These are phyloP conservation scores for Eurystomus glaucurus DNA, from an alignment of 2,797 vertebrate genomes.

Conservation along the genomic window DNA sequence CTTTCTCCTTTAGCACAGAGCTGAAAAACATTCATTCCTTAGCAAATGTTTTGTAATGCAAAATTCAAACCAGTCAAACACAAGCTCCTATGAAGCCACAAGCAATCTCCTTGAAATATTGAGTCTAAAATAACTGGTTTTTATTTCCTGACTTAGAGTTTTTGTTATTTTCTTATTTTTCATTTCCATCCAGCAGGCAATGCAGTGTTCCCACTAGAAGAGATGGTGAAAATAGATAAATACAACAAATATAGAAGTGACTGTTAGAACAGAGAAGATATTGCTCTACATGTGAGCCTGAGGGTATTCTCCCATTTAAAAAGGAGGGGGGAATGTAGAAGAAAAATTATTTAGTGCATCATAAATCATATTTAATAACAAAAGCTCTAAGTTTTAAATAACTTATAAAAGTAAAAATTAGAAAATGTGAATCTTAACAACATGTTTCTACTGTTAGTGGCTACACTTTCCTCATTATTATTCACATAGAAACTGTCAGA, in stretches of 20 bases:
- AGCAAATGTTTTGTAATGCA: background rate
- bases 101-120: slow-evolving; percentile 51
- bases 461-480: background rate
- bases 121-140: background rate
- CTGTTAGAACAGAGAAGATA: background rate
- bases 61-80: slow-evolving; percentile 33
- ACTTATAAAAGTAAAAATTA: background rate
- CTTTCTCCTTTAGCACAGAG: background rate
- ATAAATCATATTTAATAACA: background rate
- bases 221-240: slow-evolving; percentile 9
- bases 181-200: slow-evolving; percentile 26
- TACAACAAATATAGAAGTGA: background rate
- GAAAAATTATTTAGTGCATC: background rate
- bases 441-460: background rate
- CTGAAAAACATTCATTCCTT: background rate
- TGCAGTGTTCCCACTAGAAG: background rate
- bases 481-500: background rate
- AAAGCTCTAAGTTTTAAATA: background rate
- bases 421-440: background rate
- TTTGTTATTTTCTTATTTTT: slow-evolving; percentile 58
- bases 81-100: background rate
- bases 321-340: rapidly evolving
- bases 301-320: background rate
- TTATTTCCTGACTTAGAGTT: slow-evolving; percentile 27
- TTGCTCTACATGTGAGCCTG: background rate